Base-by-base conservation (phyloP, 2,888 invertebrate genomes). In the Limnephilus marmoratus region DNA sequence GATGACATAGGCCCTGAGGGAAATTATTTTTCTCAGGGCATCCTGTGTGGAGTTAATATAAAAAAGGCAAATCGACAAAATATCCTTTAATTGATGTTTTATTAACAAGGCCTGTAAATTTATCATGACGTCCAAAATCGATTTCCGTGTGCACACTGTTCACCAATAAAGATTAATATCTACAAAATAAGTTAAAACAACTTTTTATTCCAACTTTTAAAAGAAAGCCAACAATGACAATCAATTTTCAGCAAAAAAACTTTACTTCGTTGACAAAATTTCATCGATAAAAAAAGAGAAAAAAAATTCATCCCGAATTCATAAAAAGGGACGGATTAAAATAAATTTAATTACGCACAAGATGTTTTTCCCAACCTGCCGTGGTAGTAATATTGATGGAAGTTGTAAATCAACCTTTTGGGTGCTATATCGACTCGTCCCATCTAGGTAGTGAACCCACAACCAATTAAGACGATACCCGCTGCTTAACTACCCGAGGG, bases 371-470 rank as follows among this genome's bases (percentile, higher is more conserved):
- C 68, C 34, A 68, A 53, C 85, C 83, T 85, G 91, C 29, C 3
- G 85, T 80, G 80, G 80, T 68, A 53, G 31, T 80, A 91, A 86
- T 86, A 80, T 34, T 34, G 85, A 68, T 41, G 68, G 24, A 11
- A 45, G 53, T 37, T 34, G 68, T 91, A 91, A 91, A 91, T 91
- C 91, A 68, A 37, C 53, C 24, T 34, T 68, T 24, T 68, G 91
- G 86, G 81, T 68, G 82, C 81, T 24, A 85, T 91, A 93, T 93
- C 93, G 91, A 91, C 45, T 37, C 80, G 83, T 83, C 93, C 91
- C 82, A 93, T 93, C 93, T 93, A 87, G 90, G 93, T 90, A 49
- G 18, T 80, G 91, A 90, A 93, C 90, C 85, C 81, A 34, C n/a
- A 86, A 90, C 85, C 88, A 93, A 92, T 92, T 91, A 93, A 93